Percentiles rank a stretch among this genome's conserved stretches.
These are phyloP conservation scores for Misgurnus anguillicaudatus DNA, from an alignment of 2,113 vertebrate genomes.

Conservation along the genomic window DNA sequence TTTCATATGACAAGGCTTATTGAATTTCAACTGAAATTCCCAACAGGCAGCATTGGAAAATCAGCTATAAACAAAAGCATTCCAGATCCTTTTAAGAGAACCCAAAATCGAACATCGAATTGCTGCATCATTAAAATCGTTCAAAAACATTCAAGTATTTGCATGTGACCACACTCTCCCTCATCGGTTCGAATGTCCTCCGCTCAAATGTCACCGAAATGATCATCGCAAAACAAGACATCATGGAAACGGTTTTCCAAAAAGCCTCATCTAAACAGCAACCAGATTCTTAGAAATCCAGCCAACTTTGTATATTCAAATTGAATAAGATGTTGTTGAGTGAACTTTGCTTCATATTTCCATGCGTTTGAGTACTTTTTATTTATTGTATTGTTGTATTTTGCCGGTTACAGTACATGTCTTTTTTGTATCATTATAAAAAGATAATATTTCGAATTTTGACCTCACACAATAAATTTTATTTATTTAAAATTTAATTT, in stretches of 20 bases:
- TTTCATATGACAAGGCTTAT: not conserved
- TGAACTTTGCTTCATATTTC: conserved; percentile 8
- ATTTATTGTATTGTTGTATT: not conserved
- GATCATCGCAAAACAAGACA: conserved; percentile 11
- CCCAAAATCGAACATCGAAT: not conserved
- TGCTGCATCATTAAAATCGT: conserved; percentile 11
- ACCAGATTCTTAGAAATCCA: conserved; percentile 25
- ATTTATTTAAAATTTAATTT: too few species aligned
- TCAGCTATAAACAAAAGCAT: conserved; percentile 4
- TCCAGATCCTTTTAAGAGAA: conserved; percentile 6
- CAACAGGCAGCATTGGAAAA: not conserved
- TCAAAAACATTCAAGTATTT: conserved; percentile 19
- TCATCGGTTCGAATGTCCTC: not conserved
- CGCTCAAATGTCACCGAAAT: conserved; percentile 14
- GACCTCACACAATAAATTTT: too few species aligned
- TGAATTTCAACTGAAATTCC: conserved; percentile 17
- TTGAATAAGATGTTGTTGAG: conserved; percentile 4
- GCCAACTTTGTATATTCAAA: conserved; percentile 17
- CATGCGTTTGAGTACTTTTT: not conserved
- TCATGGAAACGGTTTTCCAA: conserved; percentile 31
- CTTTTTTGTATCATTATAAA: too few species aligned
- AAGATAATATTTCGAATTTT: too few species aligned
- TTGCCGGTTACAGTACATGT: not conserved
- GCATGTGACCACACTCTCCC: conserved; percentile 25
- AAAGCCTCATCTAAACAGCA: conserved; percentile 29